Evolutionary conservation across 2,113 vertebrate genomes (phyloP).

Genomic region (Noturus placidus): DNA sequence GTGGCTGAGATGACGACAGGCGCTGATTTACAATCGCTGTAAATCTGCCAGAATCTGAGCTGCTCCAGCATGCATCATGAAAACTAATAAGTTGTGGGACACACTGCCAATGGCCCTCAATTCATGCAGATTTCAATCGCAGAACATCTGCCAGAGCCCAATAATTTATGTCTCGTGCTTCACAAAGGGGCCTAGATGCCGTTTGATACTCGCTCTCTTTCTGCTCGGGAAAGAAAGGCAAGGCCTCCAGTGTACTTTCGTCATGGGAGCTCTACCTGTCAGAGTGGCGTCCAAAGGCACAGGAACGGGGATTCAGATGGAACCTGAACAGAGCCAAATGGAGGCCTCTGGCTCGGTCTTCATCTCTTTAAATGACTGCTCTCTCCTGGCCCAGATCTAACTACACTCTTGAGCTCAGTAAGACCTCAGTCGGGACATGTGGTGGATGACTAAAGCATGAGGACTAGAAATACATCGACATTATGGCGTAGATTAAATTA

Average conservation of each 20-base stretch:
- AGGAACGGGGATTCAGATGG: slow-evolving; percentile 37
- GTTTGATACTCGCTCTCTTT: slow-evolving; percentile 51
- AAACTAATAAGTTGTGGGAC: slow-evolving; percentile 60
- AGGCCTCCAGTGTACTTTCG: slow-evolving; percentile 34
- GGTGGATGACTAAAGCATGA: slow-evolving; percentile 12
- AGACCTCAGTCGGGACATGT: slow-evolving; percentile 22
- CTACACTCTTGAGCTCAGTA: slow-evolving; percentile 22
- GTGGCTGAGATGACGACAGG: slow-evolving; percentile 44
- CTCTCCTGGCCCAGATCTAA: slow-evolving; percentile 39
- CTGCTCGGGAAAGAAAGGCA: slow-evolving; percentile 54
- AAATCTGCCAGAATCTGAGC: slow-evolving; percentile 49
- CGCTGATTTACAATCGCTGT: slow-evolving; percentile 54
- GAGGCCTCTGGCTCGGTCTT: slow-evolving; percentile 35
- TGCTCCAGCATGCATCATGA: slow-evolving; percentile 58
- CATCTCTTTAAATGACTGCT: slow-evolving; percentile 22
- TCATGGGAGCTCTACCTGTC: slow-evolving; percentile 44
- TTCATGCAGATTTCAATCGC: slow-evolving; percentile 74
- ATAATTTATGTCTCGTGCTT: slow-evolving; percentile 67
- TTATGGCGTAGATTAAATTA: slow-evolving; percentile 1
- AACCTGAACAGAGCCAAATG: slow-evolving; percentile 37
- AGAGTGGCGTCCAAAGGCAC: slow-evolving; percentile 35
- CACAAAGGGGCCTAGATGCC: slow-evolving; percentile 52
- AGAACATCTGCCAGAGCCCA: slow-evolving; percentile 65
- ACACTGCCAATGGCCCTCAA: slow-evolving; percentile 63
- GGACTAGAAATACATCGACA: background rate